Conservation (phyloP, 2,113 vertebrate genomes). For the Peromyscus maniculatus region DNA sequence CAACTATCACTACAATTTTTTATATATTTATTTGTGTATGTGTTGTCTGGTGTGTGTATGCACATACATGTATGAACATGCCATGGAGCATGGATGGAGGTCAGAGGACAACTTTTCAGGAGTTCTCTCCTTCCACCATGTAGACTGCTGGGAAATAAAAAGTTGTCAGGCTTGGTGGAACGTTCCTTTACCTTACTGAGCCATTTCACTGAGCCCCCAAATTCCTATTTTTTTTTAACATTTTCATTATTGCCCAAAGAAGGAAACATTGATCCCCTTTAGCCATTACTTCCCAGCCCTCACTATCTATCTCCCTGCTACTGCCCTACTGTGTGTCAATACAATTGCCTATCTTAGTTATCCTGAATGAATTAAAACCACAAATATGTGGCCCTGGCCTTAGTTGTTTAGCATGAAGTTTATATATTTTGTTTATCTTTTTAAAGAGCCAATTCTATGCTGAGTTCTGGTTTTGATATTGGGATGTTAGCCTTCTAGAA, state of each 20-base stretch:
- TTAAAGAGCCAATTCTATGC: neutral
- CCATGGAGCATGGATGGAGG: neutral
- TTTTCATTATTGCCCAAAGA: slow-evolving; percentile 37
- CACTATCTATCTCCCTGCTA: neutral
- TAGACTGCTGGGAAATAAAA: neutral
- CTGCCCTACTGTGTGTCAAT: neutral
- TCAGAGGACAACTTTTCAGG: neutral
- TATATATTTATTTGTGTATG: neutral
- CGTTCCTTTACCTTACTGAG: neutral
- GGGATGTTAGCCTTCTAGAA: neutral
- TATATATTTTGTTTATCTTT: neutral
- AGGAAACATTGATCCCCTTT: slow-evolving; percentile 34
- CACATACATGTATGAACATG: neutral
- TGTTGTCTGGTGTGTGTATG: neutral
- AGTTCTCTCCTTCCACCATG: neutral
- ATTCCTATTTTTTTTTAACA: slow-evolving; percentile 10
- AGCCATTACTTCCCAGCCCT: neutral
- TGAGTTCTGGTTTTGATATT: neutral
- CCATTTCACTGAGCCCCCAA: neutral
- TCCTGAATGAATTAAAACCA: neutral
- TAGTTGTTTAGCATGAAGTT: neutral
- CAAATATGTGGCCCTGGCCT: neutral
- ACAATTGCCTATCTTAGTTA: slow-evolving; percentile 31
- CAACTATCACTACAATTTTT: slow-evolving; percentile 5
- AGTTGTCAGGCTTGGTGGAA: neutral